Percentiles rank a stretch among this genome's conserved stretches.
Conservation (phyloP, 1,140 invertebrate genomes). For the Lutraria rhynchaena region DNA sequence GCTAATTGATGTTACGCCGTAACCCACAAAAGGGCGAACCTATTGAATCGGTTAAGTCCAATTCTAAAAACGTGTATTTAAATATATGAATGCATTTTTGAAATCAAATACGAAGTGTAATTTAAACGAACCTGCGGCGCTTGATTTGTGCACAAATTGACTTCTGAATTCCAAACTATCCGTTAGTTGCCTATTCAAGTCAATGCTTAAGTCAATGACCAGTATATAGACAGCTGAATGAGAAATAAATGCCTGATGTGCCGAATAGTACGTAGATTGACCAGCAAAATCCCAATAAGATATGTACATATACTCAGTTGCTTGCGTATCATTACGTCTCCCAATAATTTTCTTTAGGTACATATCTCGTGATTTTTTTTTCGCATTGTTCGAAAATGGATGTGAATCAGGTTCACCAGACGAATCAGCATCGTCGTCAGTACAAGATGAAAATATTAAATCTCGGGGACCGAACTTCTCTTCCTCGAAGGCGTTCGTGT, state of each 20-base stretch:
- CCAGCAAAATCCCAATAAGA: constrained; percentile 41
- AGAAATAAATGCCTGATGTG: constrained; percentile 16
- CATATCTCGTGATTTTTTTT: neutral
- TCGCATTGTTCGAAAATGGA: neutral
- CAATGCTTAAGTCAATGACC: constrained; percentile 19
- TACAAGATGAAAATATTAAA: neutral
- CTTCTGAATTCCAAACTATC: neutral
- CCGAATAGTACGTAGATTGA: constrained; percentile 25
- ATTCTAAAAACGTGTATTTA: too few species aligned
- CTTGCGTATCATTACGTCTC: neutral
- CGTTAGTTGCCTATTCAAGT: constrained; percentile 10
- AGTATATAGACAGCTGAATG: constrained; percentile 29
- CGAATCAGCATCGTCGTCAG: neutral
- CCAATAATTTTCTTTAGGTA: constrained; percentile 6
- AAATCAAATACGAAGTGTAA: too few species aligned
- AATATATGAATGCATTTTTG: too few species aligned
- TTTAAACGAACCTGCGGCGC: constrained; percentile 5
- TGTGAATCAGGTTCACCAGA: neutral
- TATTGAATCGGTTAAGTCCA: too few species aligned
- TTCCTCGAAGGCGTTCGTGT: neutral
- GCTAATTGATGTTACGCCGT: too few species aligned
- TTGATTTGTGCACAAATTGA: constrained; percentile 1
- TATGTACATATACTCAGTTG: constrained; percentile 24
- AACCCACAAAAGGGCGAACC: too few species aligned
- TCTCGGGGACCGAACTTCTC: neutral